phyloP scores from a whole-genome alignment of 2,113 vertebrate species.

The Helogale parvula region DNA sequence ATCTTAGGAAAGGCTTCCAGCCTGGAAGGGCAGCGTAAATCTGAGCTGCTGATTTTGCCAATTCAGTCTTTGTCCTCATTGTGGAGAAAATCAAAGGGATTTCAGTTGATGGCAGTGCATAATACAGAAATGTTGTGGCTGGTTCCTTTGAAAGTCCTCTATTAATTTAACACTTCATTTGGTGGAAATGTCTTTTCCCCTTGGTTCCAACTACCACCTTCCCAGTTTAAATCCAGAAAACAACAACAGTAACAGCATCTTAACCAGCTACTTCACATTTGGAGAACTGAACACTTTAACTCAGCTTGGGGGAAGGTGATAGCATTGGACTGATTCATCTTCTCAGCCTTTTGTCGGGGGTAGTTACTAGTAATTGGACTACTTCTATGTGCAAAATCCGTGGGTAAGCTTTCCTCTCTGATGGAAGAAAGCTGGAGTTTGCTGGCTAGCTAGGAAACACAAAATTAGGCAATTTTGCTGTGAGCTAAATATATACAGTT shows the following conservation, averaged over 20 bases:
- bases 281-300: background rate
- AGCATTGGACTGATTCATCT: constrained; percentile 15
- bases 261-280: constrained; percentile 61
- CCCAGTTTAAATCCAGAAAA: constrained; percentile 58
- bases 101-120: background rate
- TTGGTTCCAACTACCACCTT: constrained; percentile 54
- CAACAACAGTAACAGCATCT: constrained; percentile 8
- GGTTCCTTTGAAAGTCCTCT: background rate
- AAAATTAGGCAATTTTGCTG: constrained; percentile 43
- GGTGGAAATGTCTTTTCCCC: background rate
- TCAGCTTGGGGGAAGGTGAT: constrained; percentile 62
- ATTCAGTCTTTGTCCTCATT: background rate
- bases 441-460: constrained; percentile 37
- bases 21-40: background rate
- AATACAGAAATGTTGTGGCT: background rate
- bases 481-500: constrained; percentile 33
- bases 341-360: background rate
- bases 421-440: constrained; percentile 9
- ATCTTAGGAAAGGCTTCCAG: background rate
- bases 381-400: background rate
- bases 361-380: constrained; percentile 63
- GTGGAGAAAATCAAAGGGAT: background rate
- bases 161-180: background rate
- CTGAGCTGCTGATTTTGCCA: background rate
- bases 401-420: background rate